Base-by-base conservation (phyloP, 2,113 vertebrate genomes). In the Lutjanus erythropterus region DNA sequence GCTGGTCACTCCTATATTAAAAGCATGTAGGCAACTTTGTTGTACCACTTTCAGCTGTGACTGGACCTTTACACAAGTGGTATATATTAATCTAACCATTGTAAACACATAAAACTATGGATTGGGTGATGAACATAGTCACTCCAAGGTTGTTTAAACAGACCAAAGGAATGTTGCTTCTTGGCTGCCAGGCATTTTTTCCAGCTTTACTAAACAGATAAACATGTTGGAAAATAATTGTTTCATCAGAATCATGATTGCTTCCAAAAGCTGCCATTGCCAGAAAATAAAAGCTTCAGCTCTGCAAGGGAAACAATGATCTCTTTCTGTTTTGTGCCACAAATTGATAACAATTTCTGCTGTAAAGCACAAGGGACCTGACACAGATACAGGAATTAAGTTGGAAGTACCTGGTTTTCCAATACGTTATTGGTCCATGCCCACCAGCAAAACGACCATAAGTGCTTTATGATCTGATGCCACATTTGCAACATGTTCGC, bases 141-240 rank as follows among this genome's bases (percentile, higher is more conserved):
- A 23, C 27, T 14, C 46, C 4, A 9, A 8, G 12, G 31, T 50
- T 37, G 42, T 55, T 41, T 21, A 55, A 15, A 33, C 49, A 35
- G 44, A 37, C 2, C 37, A 10, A 16, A 47, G 27, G 41, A 61
- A 49, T 31, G 23, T 18, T 52, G 33, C 50, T 46, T 44, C 41
- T 58, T 19, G 15, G 46, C n/a, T 41, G 29, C 62, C 53, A 29
- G 33, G 14, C 18, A 23, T 55, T 75, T 59, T 53, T 66, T 49
- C 41, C 18, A 47, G 39, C 27, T 66, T 68, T 59, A 39, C 41
- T 37, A 58, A 76, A 68, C 52, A 59, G 23, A 68, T 49, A 59
- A 77, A 29, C 62, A 67, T 55, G 47, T 65, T 65, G 25, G 49
- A 65, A 53, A 66, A 62, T 47, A 9, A 31, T 65, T 59, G 60